Percentiles rank a stretch among this genome's conserved stretches.
Conservation (phyloP, 2,797 vertebrate species). For the Sebastes hubbsi region DNA sequence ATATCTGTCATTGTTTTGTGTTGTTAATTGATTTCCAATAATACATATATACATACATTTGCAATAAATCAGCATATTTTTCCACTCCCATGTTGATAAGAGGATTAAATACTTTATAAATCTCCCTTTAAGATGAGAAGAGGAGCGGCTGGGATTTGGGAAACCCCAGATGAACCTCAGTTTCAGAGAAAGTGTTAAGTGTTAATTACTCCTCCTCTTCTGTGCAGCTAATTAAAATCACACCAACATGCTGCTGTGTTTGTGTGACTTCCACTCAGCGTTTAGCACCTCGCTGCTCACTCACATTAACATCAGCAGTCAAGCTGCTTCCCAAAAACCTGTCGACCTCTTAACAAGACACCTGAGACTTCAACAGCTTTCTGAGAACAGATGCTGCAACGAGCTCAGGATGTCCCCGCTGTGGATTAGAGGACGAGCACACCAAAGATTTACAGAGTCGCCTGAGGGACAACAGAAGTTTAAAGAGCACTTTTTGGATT, state of each 20-base stretch:
- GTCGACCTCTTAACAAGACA: constrained; percentile 27
- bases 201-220: not conserved
- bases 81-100: no score
- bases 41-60: no score
- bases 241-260: not conserved
- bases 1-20: no score
- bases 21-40: accelerated
- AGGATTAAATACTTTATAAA: accelerated
- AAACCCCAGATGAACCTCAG: not conserved
- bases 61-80: no score
- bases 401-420: constrained; percentile 20
- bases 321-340: constrained; percentile 7
- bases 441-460: not conserved
- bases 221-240: constrained; percentile 29
- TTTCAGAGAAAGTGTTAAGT: not conserved
- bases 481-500: no score
- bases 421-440: constrained; percentile 31
- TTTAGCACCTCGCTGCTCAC: constrained; percentile 15
- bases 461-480: not conserved
- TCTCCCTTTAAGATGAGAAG: no score
- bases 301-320: constrained; percentile 19
- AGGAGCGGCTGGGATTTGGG: not conserved
- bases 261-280: not conserved
- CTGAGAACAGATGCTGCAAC: constrained; percentile 17
- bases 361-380: constrained; percentile 37